Base-by-base conservation (phyloP, 2,797 vertebrate species). In the Lutjanus argentimaculatus region DNA sequence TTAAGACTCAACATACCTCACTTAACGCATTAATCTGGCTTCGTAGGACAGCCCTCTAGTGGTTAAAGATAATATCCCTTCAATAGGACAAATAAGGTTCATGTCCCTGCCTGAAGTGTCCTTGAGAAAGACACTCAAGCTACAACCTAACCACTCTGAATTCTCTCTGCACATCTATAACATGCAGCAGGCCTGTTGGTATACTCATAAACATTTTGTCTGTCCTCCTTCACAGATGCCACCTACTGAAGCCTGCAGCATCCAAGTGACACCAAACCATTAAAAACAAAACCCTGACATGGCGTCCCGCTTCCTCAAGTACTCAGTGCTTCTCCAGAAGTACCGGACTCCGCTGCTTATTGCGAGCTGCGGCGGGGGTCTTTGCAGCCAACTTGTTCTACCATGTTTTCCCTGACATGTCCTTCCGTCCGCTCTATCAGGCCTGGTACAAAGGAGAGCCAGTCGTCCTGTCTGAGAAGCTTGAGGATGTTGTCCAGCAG, bases 381-480 rank as follows among this genome's bases (percentile, higher is more conserved):
- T 97, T 99, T 46, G 93, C 95, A 0, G 91, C 94, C 74, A 96
- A 97, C 62, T 86, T 98, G 73, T 96, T 96, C 6, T 96, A 97
- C 89, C 97, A 99, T 0, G 88, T 96, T 21, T 95, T 97, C 76
- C 97, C 98, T 0, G 94, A 97, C 67, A 77, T 92, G 21, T 94
- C 96, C 0, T 97, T 97, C 88, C 96, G 82, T 36, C 94, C 94
- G 82, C 70, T 98, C n/a, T 97, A 98, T 49, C 97, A 98, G 87
- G 96, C 97, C 88, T 99, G 97, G 97, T 81, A 88, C 64, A 93
- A 93, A 86, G 97, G 97, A 72, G 88, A 94, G 79, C 97, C 96
- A 0, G 93, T 89, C 21, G 70, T 75, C 0, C 95, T 99, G 67
- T 95, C 96, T 0, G 92, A 95, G 19, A 94, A 94, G 62, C 96